Conservation (phyloP, 2,113 vertebrate genomes). For the Anoplopoma fimbria region DNA sequence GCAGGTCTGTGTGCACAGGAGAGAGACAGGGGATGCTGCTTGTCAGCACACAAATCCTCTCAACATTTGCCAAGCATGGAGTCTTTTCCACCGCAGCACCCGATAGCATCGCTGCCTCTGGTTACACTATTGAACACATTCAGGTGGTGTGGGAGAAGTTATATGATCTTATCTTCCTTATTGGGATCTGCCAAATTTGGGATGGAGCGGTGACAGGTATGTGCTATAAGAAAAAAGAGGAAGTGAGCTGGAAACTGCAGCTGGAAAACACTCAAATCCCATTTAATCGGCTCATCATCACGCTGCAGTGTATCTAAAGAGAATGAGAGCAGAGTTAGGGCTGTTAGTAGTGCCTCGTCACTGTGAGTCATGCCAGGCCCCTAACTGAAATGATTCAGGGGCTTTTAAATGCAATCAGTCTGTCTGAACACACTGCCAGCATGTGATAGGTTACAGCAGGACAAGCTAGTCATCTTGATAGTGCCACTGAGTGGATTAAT, state of each 20-base stretch:
- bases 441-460: slow-evolving; percentile 35
- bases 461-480: slow-evolving; percentile 33
- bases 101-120: slow-evolving; percentile 66
- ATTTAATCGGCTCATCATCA: slow-evolving; percentile 34
- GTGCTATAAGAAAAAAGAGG: slow-evolving; percentile 3
- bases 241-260: slow-evolving; percentile 27
- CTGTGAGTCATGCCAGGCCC: slow-evolving; percentile 41
- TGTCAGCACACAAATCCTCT: slow-evolving; percentile 30
- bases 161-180: slow-evolving; percentile 47
- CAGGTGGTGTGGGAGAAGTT: slow-evolving; percentile 17
- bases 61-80: slow-evolving; percentile 55
- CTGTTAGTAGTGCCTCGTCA: slow-evolving; percentile 36
- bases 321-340: slow-evolving; percentile 28
- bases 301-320: slow-evolving; percentile 1
- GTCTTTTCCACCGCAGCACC: slow-evolving; percentile 24
- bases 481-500: slow-evolving; percentile 17
- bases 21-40: slow-evolving; percentile 38
- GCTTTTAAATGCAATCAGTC: slow-evolving; percentile 59
- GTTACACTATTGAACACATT: slow-evolving; percentile 38
- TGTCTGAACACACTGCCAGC: slow-evolving; percentile 40
- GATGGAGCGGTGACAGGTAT: slow-evolving; percentile 26
- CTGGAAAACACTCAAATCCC: slow-evolving; percentile 35
- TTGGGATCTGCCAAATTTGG: slow-evolving; percentile 30
- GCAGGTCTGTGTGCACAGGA: slow-evolving; percentile 54
- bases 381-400: slow-evolving; percentile 72